Conservation (phyloP, 2,797 vertebrate genomes). For the Xiphophorus birchmanni region DNA sequence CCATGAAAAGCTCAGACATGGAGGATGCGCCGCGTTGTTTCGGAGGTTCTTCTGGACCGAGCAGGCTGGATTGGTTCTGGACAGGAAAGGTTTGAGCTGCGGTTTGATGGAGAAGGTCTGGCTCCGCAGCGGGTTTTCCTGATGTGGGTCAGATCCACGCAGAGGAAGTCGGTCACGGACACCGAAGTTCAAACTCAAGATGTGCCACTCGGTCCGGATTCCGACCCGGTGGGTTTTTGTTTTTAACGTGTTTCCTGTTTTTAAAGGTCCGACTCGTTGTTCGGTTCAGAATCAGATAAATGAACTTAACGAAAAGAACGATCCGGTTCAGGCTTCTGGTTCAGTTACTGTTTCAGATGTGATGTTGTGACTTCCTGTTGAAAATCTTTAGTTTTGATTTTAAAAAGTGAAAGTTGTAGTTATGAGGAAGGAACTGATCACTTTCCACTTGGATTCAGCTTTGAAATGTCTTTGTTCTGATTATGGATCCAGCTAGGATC, state of each 20-base stretch:
- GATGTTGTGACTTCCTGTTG: neutral
- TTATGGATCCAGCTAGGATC: neutral
- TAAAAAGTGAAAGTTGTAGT: neutral
- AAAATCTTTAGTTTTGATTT: neutral
- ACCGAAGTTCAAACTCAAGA: neutral
- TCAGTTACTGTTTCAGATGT: neutral
- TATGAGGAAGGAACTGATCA: neutral
- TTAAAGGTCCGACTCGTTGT: neutral
- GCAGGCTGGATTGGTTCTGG: neutral
- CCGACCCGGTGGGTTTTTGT: neutral
- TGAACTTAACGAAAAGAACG: neutral
- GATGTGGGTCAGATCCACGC: neutral
- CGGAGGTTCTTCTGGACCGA: neutral
- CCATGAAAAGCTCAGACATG: neutral
- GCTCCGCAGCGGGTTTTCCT: neutral
- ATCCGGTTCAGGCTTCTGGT: neutral
- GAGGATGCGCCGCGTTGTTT: no score
- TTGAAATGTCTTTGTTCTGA: neutral
- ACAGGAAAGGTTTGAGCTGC: neutral
- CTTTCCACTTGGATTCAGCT: neutral
- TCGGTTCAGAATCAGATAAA: neutral
- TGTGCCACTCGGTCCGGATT: neutral
- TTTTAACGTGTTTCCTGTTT: neutral
- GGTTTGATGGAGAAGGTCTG: no score
- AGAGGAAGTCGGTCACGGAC: neutral